phyloP scores from a whole-genome alignment of 2,888 invertebrate species.

The Drosophila prolongata region DNA sequence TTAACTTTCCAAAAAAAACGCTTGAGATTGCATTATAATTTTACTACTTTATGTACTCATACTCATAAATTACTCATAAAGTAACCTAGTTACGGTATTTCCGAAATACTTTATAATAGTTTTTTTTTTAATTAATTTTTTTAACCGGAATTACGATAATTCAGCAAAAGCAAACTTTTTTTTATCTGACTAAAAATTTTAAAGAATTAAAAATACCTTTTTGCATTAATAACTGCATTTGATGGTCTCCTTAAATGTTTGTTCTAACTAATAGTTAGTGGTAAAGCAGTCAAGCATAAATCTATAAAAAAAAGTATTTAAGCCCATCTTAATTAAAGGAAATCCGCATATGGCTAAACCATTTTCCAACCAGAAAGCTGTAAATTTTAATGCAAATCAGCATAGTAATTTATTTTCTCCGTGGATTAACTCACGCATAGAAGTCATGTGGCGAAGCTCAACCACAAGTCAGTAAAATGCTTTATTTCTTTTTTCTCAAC shows the following conservation, averaged over 20 bases:
- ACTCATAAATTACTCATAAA: too few species aligned
- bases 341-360: background rate
- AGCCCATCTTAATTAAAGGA: background rate
- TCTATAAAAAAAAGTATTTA: background rate
- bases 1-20: too few species aligned
- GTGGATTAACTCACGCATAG: slow-evolving; percentile 1
- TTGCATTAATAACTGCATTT: too few species aligned
- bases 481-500: slow-evolving; percentile 11
- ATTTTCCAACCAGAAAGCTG: background rate
- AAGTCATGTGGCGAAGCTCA: slow-evolving; percentile 3
- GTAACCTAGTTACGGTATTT: too few species aligned
- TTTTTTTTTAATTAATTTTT: too few species aligned
- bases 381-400: slow-evolving; percentile 9
- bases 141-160: too few species aligned
- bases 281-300: background rate
- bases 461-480: slow-evolving; percentile 16
- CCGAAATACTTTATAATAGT: too few species aligned
- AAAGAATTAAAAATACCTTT: too few species aligned
- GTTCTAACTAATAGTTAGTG: background rate
- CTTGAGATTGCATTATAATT: too few species aligned
- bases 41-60: too few species aligned
- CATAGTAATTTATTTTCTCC: background rate
- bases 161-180: too few species aligned
- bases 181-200: too few species aligned
- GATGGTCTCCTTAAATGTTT: background rate